A percentile compares a stretch with the other conserved stretches of the same genome.
Conservation (phyloP, 2,888 invertebrate genomes). For the Polietes domitor region DNA sequence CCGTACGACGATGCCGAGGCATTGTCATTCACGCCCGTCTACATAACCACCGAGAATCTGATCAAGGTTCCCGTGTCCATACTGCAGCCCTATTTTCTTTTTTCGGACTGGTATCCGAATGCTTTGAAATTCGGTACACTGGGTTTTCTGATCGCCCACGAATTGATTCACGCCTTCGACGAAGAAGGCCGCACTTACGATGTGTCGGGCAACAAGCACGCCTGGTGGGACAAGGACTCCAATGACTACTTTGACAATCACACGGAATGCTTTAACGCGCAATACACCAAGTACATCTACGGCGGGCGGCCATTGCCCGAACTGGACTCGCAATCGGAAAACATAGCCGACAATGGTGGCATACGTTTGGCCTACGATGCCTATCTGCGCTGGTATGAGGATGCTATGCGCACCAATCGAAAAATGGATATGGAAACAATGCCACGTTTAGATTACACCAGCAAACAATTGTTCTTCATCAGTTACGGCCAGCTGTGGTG, state of each 20-base stretch:
- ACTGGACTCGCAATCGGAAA: conserved; percentile 73
- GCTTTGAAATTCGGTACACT: conserved; percentile 76
- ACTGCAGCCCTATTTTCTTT: conserved; percentile 75
- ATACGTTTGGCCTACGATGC: conserved; percentile 77
- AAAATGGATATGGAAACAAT: conserved; percentile 71
- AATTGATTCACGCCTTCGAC: conserved; percentile 78
- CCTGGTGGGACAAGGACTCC: conserved; percentile 76
- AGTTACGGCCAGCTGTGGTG: conserved; percentile 78
- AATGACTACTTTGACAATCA: conserved; percentile 73
- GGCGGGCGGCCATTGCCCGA: conserved; percentile 67
- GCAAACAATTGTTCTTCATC: conserved; percentile 77
- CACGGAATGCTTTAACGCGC: conserved; percentile 75
- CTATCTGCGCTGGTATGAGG: conserved; percentile 74
- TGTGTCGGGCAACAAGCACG: conserved; percentile 69
- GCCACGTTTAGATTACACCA: conserved; percentile 73
- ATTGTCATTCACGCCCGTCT: conserved; percentile 70
- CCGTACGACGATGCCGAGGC: conserved; percentile 63
- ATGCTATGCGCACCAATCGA: conserved; percentile 49
- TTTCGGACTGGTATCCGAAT: conserved; percentile 73
- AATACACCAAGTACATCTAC: conserved; percentile 70
- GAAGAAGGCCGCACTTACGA: conserved; percentile 74
- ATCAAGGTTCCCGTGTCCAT: conserved; percentile 72
- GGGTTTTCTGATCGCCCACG: conserved; percentile 75
- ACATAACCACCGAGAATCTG: too few relatives aligned
- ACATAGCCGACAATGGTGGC: conserved; percentile 79